These are phyloP conservation scores for Ornithoptera alexandrae DNA, from an alignment of 2,888 invertebrate genomes.

Conservation along the genomic window DNA sequence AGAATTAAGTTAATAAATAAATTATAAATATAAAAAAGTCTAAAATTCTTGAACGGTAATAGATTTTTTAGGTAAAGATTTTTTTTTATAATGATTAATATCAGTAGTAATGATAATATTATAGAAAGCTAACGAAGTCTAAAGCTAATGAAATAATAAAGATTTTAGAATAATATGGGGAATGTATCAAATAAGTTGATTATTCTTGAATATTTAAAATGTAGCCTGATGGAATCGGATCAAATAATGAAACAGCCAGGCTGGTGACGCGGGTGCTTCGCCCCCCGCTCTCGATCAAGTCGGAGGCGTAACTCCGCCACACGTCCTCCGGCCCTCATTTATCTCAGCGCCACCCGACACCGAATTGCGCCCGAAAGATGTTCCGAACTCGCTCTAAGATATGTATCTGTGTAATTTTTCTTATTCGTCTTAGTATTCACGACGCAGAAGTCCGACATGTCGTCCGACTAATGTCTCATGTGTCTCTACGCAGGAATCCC, in stretches of 20 bases:
- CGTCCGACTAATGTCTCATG: slow-evolving; percentile 46
- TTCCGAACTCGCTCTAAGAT: slow-evolving; percentile 58
- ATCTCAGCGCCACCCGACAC: slow-evolving; percentile 54
- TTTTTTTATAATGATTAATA: too few species aligned
- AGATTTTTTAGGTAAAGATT: too few species aligned
- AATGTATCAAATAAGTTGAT: not conserved
- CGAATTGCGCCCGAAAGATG: slow-evolving; percentile 58
- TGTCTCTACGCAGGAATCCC: slow-evolving; percentile 27
- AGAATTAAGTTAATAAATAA: too few species aligned
- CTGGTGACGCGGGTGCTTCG: slow-evolving; percentile 29
- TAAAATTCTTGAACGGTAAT: too few species aligned
- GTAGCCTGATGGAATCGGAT: not conserved
- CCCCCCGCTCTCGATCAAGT: slow-evolving; percentile 45
- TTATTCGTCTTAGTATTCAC: slow-evolving; percentile 42
- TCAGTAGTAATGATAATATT: too few species aligned
- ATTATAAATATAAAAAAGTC: too few species aligned
- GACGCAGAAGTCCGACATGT: slow-evolving; percentile 54
- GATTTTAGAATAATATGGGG: not conserved
- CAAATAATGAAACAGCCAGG: slow-evolving; percentile 12
- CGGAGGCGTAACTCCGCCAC: slow-evolving; percentile 38
- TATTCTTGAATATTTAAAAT: not conserved
- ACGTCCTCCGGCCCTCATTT: slow-evolving; percentile 51
- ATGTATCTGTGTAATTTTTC: slow-evolving; percentile 70
- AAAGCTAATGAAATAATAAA: too few species aligned
- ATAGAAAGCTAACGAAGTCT: too few species aligned